These are phyloP conservation scores for Pithys albifrons DNA, from an alignment of 2,113 vertebrate species.

Conservation along the genomic window DNA sequence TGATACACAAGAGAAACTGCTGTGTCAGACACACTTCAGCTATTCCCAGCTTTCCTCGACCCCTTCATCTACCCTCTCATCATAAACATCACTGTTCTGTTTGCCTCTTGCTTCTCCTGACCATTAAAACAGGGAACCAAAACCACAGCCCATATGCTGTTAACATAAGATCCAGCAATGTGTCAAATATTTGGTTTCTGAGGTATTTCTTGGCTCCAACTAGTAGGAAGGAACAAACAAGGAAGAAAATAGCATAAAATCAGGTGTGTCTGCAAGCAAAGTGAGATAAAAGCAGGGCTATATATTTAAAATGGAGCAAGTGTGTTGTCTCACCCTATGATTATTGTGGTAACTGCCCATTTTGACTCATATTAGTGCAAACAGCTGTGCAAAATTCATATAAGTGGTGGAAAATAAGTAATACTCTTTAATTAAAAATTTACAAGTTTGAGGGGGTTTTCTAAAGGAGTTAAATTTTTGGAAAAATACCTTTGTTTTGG, in stretches of 20 bases:
- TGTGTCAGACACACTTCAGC: slow-evolving; percentile 57
- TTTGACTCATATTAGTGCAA: slow-evolving; percentile 68
- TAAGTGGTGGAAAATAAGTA: slow-evolving; percentile 46
- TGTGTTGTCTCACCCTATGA: slow-evolving; percentile 26
- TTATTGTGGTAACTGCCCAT: slow-evolving; percentile 58
- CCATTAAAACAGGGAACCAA: slow-evolving; percentile 61
- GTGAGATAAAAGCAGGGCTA: slow-evolving; percentile 44
- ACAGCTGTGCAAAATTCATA: slow-evolving; percentile 61
- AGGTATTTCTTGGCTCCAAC: slow-evolving; percentile 62
- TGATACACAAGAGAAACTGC: slow-evolving; percentile 66
- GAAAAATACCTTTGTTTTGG: neutral
- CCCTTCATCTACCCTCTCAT: slow-evolving; percentile 51
- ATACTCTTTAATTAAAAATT: slow-evolving; percentile 48
- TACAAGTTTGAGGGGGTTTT: neutral
- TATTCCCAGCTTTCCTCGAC: slow-evolving; percentile 33
- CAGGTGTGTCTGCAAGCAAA: slow-evolving; percentile 48
- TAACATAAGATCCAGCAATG: slow-evolving; percentile 60
- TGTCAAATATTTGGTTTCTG: slow-evolving; percentile 52
- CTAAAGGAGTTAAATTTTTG: neutral
- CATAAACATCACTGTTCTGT: slow-evolving; percentile 45
- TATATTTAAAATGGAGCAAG: slow-evolving; percentile 55
- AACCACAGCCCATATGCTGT: slow-evolving; percentile 58
- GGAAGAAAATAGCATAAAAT: slow-evolving; percentile 36
- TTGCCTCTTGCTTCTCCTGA: slow-evolving; percentile 59
- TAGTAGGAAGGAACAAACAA: slow-evolving; percentile 32